phyloP scores from a whole-genome alignment of 2,797 vertebrate genomes.

The Spheniscus humboldti region DNA sequence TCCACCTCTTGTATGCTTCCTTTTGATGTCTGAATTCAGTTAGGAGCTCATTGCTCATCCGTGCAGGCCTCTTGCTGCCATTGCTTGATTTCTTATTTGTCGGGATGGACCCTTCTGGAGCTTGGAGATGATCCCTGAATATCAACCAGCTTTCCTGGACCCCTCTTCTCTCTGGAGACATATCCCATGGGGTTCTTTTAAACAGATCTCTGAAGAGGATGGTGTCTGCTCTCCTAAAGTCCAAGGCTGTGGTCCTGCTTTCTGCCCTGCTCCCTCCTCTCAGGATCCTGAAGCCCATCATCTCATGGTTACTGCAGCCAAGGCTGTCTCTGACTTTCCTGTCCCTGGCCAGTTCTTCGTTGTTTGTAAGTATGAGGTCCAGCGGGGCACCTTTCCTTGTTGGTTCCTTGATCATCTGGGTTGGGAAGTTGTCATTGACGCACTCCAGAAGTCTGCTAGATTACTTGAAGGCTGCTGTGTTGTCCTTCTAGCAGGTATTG shows the following conservation, averaged over 20 bases:
- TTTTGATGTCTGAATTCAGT: neutral
- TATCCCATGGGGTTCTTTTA: neutral
- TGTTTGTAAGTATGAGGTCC: neutral
- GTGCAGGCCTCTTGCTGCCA: neutral
- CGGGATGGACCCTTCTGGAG: neutral
- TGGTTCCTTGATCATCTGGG: neutral
- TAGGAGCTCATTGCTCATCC: neutral
- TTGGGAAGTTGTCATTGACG: neutral
- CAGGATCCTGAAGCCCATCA: neutral
- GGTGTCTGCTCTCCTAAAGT: neutral
- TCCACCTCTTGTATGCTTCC: neutral
- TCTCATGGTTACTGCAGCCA: neutral
- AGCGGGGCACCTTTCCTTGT: neutral
- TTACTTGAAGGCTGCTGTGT: neutral
- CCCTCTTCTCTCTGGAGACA: neutral
- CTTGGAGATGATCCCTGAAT: neutral
- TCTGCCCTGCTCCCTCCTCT: neutral
- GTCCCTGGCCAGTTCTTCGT: neutral
- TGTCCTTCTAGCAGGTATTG: neutral
- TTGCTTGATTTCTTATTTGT: neutral
- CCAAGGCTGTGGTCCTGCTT: neutral
- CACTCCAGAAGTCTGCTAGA: neutral
- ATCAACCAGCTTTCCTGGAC: neutral
- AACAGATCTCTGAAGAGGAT: neutral
- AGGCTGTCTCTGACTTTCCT: neutral